Base-by-base conservation (phyloP, 2,888 invertebrate species). In the Mechanitis messenoides region DNA sequence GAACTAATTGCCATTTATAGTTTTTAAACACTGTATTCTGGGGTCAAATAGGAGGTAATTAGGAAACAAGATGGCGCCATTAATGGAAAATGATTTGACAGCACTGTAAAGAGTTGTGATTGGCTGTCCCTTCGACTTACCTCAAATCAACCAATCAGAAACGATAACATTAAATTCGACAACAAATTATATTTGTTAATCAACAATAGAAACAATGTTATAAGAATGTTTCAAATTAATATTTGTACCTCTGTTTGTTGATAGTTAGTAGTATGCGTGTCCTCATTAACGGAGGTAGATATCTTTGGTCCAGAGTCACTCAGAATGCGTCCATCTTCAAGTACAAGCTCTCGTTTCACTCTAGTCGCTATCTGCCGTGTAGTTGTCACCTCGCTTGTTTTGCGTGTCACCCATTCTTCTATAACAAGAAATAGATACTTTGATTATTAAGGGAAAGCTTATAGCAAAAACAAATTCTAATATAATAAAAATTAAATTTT, bases 331-430 rank as follows among this genome's bases (percentile, higher is more conserved):
- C 97, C 97, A 91, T 97, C 97, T 91, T 97, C 97, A 69, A 97
- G 91, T 68, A 96, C 93, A 66, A 97, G 92, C 87, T 97, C 96
- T 53, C 97, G 92, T 84, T 97, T 96, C 53, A 97, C 96, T 69
- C 97, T 90, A 53, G 97, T 97, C 77, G 97, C 97, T 74, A 97
- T 97, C 89, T 97, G 97, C 70, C 96, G 93, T 63, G 96, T 96
- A 69, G 96, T 97, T 71, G 95, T 95, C 78, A 96, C 93, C 87
- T 97, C 97, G 73, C 95, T 95, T 86, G 95, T 96, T 88, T 96
- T 96, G 80, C 95, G 94, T 74, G 96, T 96, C 84, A 96, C 93
- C 96, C 96, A 96, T 94, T 97, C 97, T 91, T 97, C 97, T 97
- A 92, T 62, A 91, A 92, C 20, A 20, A 20, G 20, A 20, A 20